phyloP scores from a whole-genome alignment of 2,113 vertebrate species.

The Lagenorhynchus albirostris region DNA sequence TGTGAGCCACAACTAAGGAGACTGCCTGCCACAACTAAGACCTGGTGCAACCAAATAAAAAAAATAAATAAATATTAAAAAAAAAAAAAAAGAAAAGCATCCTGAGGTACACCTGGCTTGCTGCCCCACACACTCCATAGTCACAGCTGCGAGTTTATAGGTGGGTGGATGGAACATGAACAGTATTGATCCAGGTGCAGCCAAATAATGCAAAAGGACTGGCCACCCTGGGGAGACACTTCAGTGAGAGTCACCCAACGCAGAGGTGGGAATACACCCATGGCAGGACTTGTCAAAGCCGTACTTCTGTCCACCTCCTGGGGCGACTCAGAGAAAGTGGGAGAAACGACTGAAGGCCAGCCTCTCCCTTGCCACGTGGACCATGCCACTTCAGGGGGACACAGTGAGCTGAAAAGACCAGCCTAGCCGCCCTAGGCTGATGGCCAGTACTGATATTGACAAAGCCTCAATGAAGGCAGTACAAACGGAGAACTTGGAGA shows the following conservation, averaged over 20 bases:
- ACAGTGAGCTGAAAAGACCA: background rate
- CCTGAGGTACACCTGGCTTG: background rate
- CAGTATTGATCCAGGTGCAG: background rate
- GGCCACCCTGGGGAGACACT: background rate
- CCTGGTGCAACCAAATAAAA: no score
- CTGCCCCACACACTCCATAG: background rate
- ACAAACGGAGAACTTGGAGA: background rate
- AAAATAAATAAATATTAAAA: no score
- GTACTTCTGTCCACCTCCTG: background rate
- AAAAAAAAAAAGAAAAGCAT: background rate
- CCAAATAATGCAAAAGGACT: background rate
- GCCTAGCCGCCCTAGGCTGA: slow-evolving; percentile 4
- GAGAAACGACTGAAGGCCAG: background rate
- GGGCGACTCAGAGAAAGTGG: slow-evolving; percentile 28
- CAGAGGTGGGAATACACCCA: background rate
- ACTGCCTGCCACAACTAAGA: no score
- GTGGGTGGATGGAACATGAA: background rate
- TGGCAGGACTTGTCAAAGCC: background rate
- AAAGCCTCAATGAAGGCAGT: slow-evolving; percentile 23
- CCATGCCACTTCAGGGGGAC: background rate
- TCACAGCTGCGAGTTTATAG: background rate
- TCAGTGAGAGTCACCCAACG: background rate
- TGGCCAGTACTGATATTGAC: slow-evolving; percentile 10
- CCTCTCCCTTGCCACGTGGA: background rate
- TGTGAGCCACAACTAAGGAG: no score